Evolutionary conservation across 2,888 invertebrate species (phyloP).

Genomic region (Nomada goodeniana): DNA sequence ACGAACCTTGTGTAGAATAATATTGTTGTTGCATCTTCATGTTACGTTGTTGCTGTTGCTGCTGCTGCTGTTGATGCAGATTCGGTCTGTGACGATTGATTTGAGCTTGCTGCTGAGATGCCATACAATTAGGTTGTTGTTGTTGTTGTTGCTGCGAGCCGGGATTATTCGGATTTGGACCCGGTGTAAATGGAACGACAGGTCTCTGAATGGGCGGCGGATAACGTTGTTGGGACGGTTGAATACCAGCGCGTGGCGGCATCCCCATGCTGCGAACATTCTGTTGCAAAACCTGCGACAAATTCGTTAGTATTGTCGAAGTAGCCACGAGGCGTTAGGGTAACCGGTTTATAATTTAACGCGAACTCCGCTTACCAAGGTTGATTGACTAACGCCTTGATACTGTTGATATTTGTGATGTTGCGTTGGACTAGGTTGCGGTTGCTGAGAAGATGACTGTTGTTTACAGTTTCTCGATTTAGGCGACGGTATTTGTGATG

Average conservation of each 20-base stretch:
- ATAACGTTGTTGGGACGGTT: conserved; percentile 83
- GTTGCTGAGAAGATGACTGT: conserved; percentile 84
- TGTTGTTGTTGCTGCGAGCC: conserved; percentile 81
- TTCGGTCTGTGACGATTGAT: conserved; percentile 79
- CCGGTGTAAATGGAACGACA: conserved; percentile 85
- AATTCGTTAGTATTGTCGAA: conserved; percentile 78
- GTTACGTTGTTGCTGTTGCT: conserved; percentile 82
- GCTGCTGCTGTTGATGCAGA: conserved; percentile 81
- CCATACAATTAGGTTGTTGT: conserved; percentile 81
- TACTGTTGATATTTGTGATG: conserved; percentile 86
- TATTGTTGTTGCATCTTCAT: conserved; percentile 85
- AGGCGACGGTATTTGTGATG: conserved; percentile 86
- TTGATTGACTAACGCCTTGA: conserved; percentile 85
- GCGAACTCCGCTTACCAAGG: conserved; percentile 80
- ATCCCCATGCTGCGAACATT: conserved; percentile 83
- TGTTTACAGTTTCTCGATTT: conserved; percentile 86
- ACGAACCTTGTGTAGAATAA: conserved; percentile 85
- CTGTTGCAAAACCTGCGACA: conserved; percentile 78
- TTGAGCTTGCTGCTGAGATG: conserved; percentile 79
- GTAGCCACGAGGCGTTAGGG: conserved; percentile 74
- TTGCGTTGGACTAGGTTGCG: conserved; percentile 86
- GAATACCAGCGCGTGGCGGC: conserved; percentile 81
- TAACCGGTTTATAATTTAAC: background rate
- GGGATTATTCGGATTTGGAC: conserved; percentile 83
- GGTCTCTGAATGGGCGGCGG: conserved; percentile 86